phyloP scores from a whole-genome alignment of 1,140 invertebrate genomes.

The Eriocheir sinensis region DNA sequence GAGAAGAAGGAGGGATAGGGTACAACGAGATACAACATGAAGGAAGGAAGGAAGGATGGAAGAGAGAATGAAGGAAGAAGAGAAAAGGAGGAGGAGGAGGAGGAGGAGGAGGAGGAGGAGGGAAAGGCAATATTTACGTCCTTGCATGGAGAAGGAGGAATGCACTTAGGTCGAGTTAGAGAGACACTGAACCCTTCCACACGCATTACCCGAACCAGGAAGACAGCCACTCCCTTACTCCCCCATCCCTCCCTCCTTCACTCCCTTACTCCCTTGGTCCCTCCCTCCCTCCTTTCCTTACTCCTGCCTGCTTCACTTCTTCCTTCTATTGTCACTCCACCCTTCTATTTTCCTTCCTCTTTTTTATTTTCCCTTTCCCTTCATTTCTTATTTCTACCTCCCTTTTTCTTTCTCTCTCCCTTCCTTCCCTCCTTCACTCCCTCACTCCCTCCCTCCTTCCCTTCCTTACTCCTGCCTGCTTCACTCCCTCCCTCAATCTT shows the following conservation, averaged over 20 bases:
- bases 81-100: no score
- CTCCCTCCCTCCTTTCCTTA: not conserved
- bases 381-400: not conserved
- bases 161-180: no score
- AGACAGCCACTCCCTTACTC: not conserved
- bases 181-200: no score
- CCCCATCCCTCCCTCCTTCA: not conserved
- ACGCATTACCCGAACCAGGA: no score
- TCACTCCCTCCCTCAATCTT: not conserved
- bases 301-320: not conserved
- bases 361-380: not conserved
- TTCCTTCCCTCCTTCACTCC: not conserved
- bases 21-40: not conserved
- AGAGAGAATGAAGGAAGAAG: no score
- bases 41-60: not conserved
- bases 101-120: not conserved
- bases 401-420: not conserved
- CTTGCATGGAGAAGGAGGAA: no score
- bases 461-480: not conserved
- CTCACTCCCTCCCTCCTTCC: no score
- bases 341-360: no score
- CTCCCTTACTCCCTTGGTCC: not conserved
- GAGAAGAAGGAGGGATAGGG: no score
- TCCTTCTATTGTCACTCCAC: no score
- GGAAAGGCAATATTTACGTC: no score